Evolutionary conservation across 1,140 invertebrate genomes (phyloP).

Genomic region (Drosophila elegans): DNA sequence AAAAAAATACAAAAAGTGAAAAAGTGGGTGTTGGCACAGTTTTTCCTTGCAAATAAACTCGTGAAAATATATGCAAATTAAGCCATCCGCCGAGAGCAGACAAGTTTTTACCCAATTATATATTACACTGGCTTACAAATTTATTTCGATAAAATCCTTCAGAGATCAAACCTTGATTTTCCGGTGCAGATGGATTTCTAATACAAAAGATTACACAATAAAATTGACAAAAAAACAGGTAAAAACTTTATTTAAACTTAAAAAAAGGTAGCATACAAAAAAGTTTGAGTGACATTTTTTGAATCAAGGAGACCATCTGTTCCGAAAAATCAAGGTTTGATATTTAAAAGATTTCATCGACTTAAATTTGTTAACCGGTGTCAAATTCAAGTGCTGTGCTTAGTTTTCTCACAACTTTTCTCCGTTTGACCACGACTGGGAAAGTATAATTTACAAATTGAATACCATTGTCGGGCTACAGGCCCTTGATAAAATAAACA

Average conservation of each 20-base stretch:
- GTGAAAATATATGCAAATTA: constrained; percentile 66
- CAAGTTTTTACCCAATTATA: constrained; percentile 55
- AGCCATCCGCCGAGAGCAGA: constrained; percentile 40
- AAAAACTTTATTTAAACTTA: too few relatives aligned
- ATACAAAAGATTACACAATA: too few relatives aligned
- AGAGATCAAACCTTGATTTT: too few relatives aligned
- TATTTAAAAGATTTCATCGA: too few relatives aligned
- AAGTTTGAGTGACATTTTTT: too few relatives aligned
- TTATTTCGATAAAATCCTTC: too few relatives aligned
- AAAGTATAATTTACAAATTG: constrained; percentile 60
- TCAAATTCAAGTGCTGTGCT: constrained; percentile 16
- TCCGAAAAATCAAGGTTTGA: too few relatives aligned
- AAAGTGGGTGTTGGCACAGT: constrained; percentile 15
- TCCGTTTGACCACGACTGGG: not conserved
- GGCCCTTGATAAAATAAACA: constrained; percentile 61
- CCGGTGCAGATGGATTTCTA: too few relatives aligned
- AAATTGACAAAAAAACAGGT: too few relatives aligned
- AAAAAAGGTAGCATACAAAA: too few relatives aligned
- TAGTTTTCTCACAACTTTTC: constrained; percentile 16
- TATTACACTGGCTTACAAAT: constrained; percentile 16
- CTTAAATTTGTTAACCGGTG: too few relatives aligned
- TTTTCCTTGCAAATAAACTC: constrained; percentile 20
- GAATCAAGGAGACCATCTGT: too few relatives aligned
- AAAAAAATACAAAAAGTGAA: not conserved
- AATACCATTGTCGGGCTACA: constrained; percentile 45